These are phyloP conservation scores for Danionella dracula DNA, from an alignment of 2,797 vertebrate species.

Conservation along the genomic window DNA sequence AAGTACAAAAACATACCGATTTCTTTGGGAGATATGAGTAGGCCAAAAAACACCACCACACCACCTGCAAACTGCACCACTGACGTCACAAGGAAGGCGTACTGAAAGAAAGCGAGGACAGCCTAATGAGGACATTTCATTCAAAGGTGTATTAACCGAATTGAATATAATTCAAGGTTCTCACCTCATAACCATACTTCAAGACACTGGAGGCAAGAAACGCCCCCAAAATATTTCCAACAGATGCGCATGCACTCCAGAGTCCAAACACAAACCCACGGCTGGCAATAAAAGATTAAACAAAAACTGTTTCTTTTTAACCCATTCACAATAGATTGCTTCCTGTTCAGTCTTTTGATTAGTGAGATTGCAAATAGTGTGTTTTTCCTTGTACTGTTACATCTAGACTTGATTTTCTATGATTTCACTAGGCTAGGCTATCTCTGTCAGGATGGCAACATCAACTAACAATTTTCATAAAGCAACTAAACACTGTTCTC, in stretches of 20 bases:
- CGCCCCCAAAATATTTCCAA: constrained; percentile 95
- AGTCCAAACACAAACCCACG: constrained; percentile 70
- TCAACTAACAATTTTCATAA: too few species aligned
- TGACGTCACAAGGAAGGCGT: constrained; percentile 92
- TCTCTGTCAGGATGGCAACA: too few species aligned
- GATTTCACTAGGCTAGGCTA: too few species aligned
- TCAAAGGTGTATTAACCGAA: too few species aligned
- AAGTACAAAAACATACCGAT: constrained; percentile 78
- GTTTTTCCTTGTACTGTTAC: too few species aligned
- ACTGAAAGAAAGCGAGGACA: constrained; percentile 61
- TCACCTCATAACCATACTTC: constrained; percentile 91
- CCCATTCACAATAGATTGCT: too few species aligned
- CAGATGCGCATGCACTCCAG: constrained; percentile 95
- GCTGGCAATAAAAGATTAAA: constrained; percentile 18
- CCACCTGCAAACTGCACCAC: constrained; percentile 94
- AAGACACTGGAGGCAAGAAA: constrained; percentile 92
- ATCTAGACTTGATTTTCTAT: too few species aligned
- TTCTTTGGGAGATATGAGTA: constrained; percentile 90
- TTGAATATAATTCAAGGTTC: constrained; percentile 15
- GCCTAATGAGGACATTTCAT: neutral
- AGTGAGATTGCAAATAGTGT: too few species aligned
- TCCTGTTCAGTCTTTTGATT: too few species aligned
- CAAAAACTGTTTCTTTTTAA: too few species aligned
- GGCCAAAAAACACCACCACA: constrained; percentile 88
- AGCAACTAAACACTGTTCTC: too few species aligned